phyloP scores from a whole-genome alignment of 53 echinoderm and acorn worm genomes.

The Echinometra lucunter region DNA sequence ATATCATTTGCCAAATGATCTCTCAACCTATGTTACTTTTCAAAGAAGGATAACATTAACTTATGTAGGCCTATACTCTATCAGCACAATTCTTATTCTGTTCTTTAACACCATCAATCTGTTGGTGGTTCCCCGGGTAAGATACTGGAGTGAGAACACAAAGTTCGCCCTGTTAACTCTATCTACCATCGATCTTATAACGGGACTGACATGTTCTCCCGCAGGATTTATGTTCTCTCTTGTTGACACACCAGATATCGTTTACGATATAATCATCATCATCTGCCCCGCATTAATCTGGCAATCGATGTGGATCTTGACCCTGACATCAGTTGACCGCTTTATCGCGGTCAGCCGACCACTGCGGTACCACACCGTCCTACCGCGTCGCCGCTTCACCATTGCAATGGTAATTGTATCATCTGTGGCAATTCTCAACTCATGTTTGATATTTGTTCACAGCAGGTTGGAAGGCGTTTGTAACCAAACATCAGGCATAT shows the following conservation, averaged over 20 bases:
- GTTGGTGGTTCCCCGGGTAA: background rate
- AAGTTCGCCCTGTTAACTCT: background rate
- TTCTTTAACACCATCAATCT: background rate
- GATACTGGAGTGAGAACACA: background rate
- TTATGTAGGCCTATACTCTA: background rate
- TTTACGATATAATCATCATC: background rate
- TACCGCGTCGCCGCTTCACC: background rate
- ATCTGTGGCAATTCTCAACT: background rate
- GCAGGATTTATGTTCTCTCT: background rate
- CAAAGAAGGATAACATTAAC: background rate
- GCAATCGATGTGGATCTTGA: conserved; percentile 8
- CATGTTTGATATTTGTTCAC: background rate
- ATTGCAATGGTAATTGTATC: background rate
- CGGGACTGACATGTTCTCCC: background rate
- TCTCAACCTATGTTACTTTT: background rate
- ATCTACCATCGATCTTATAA: background rate
- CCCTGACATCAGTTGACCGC: conserved; percentile 3
- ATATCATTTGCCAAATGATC: background rate
- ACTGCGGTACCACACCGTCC: background rate
- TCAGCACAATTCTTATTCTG: background rate
- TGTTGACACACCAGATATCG: background rate
- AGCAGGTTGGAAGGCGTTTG: background rate
- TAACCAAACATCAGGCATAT: background rate
- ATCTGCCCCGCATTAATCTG: background rate
- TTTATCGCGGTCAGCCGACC: conserved; percentile 16